Base-by-base conservation (phyloP, 2,113 vertebrate species). In the Nesogale talazaci region DNA sequence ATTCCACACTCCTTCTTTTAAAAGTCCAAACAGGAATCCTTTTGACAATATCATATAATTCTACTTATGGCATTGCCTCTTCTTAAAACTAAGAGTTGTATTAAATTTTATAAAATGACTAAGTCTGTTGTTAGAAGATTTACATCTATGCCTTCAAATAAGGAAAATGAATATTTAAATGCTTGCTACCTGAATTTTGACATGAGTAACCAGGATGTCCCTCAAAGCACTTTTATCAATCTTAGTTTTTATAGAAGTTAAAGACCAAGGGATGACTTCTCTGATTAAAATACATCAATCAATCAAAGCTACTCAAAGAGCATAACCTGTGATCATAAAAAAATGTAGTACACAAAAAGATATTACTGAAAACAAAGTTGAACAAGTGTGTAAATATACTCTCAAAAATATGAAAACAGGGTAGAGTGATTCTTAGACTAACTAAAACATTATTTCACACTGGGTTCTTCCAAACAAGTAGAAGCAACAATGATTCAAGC, bases 231-330 rank as follows among this genome's bases (percentile, higher is more conserved):
- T 92, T 93, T 90, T 83, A 74, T 76, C 29, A 79, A 14, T 74
- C 93, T 95, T 76, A 91, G 79, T 94, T 88, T 91, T 85, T 87
- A 5, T 76, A 76, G 14, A 77, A 20, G 81, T 90, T 72, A 88
- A 90, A 23, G 12, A 93, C 65, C 74, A 78, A 61, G 31, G 12
- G 34, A 63, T 76, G 90, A 86, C 61, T 88, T 38, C 65, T 83
- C 83, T 83, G 34, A 77, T 81, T 42, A 85, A 85, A 72, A 87
- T 22, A 34, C 7, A 78, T 7, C 15, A 65, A 23, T 85, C 76
- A 74, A 23, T 93, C 77, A 76, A 87, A 87, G 2, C 22, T 75
- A 80, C 27, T 92, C 22, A 91, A 89, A 94, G 63, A 63, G 34
- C 70, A 80, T 78, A 34, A 65, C 52, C 9, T 36, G 23, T 65